Base-by-base conservation (phyloP, 92 coral and sea anemone genomes). In the Siderastrea radians region DNA sequence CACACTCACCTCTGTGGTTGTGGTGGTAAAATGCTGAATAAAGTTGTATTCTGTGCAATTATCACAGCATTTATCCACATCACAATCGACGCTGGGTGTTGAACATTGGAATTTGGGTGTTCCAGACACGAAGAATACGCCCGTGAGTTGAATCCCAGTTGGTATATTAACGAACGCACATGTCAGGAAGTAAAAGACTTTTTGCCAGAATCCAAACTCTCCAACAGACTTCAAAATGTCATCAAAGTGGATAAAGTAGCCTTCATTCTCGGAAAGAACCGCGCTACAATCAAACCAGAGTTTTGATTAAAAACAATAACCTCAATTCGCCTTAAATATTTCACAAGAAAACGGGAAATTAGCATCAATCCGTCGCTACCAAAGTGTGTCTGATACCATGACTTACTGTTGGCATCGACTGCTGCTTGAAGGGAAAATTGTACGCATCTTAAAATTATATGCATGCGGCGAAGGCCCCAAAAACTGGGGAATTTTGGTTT, bases 141-240 rank as follows among this genome's bases (percentile, higher is more conserved):
- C 84, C 2, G 85, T 75, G 51, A 82, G 80, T 71, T 89, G 91
- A 6, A 92, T 11, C 5, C 92, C 95, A 45, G 84, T 79, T 1
- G 95, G 98, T 49, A 94, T 70, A 2, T 89, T 89, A 84, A 92
- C 88, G 13, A 67, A 67, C 61, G 84, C 17, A 55, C 97, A 94
- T 71, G 90, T 86, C n/a, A 94, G 84, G 45, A 81, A 82, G 71
- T 86, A 94, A 61, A 94, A 77, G 5, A 84, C 47, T 7, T 45
- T 75, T 17, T 91, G 94, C 63, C 88, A 89, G 19, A 90, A 91
- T 19, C 97, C 97, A 45, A 94, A 90, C 16, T 94, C 97, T 16
- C 97, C 95, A 9, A 87, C 91, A 74, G 84, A 82, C 62, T 71
- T 77, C 43, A 94, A 80, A 43, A 94, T 85, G 72, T 94, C 97